Evolutionary conservation across 2,888 invertebrate species (phyloP), one percentile per base, ranked within the genome.

Genomic region (Athetis lepigone): DNA sequence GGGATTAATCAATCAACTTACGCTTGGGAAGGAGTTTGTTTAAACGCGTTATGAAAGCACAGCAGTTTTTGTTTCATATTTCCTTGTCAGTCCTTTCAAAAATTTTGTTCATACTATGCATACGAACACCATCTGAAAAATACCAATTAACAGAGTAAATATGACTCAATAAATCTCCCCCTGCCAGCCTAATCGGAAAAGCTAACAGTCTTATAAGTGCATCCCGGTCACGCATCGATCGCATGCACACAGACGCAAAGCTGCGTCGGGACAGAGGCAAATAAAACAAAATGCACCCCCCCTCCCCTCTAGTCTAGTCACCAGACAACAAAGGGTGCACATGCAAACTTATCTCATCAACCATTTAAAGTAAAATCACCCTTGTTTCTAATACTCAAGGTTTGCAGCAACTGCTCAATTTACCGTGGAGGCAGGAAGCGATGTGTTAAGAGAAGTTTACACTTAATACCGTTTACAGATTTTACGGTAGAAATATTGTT

Each of bases 281-380:
- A 93, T 92, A 93, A 92, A 93, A 92, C 92, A 92, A 93, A 92
- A 91, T 86, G 88, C 86, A 87, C 60, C 86, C 90, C n/a, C 88
- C 87, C 80, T 25, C 77, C 86, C 86, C 86, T 81, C 77, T 83
- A 84, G 92, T 91, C 92, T 92, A 90, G 91, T 88, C 89, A 78
- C 88, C 89, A 94, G 94, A 94, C 94, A 93, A 94, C 94, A 94
- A 94, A 94, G 94, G 89, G 88, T 88, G 85, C 81, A 73, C 82
- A 73, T 67, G 73, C 92, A 83, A 90, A 84, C 79, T 83, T 87
- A 85, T 69, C 63, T 58, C 66, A 40, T 37, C 45, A 36, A 18
- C 7, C 4, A 37, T 23, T 55, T 61, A 77, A 55, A 52, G 66
- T 7, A 88, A 83, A 79, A 65, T 75, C n/a, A 61, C 47, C 79